Conservation (phyloP, 2,797 vertebrate species). For the Scyliorhinus canicula region DNA sequence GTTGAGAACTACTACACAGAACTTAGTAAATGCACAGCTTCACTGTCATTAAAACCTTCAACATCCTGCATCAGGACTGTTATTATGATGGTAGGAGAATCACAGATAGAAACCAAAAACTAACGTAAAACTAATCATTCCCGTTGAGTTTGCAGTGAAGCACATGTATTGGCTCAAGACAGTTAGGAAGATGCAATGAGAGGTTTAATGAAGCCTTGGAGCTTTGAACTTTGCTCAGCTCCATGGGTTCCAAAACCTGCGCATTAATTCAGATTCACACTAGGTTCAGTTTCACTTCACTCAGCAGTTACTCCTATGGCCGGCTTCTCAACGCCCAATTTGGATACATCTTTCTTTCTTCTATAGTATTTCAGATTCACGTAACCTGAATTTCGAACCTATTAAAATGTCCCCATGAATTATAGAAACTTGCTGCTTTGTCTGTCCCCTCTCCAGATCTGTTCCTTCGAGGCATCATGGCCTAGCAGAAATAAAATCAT, state of each 20-base stretch:
- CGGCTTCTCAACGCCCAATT: background rate
- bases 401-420: background rate
- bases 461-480: background rate
- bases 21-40: background rate
- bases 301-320: background rate
- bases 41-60: background rate
- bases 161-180: background rate
- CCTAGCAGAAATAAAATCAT: background rate
- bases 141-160: background rate
- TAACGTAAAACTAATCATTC: background rate
- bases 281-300: too few species aligned
- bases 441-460: background rate
- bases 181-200: background rate
- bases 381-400: background rate
- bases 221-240: background rate
- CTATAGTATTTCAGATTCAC: too few species aligned
- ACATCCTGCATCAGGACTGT: background rate
- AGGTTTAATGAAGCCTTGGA: background rate
- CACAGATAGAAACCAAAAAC: background rate
- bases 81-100: background rate
- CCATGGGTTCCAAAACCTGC: background rate
- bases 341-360: background rate
- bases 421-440: background rate
- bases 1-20: background rate
- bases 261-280: too few species aligned